Base-by-base conservation (phyloP, 2,888 invertebrate species). In the Sinohyriopsis cumingii region DNA sequence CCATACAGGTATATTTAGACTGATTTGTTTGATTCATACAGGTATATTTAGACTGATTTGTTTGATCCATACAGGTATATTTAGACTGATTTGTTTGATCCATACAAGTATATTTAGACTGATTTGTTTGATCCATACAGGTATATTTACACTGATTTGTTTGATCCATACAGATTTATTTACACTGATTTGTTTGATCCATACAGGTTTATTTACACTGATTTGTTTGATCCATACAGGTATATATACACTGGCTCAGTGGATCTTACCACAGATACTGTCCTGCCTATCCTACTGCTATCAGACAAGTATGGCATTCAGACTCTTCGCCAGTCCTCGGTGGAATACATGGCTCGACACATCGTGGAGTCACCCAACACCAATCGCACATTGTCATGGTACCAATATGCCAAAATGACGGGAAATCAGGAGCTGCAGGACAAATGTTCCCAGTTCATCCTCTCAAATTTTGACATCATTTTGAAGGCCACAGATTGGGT, bases 341-440 rank as follows among this genome's bases (percentile, higher is more conserved):
- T 85, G 9, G 75, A 80, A 20, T 86, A 84, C 75, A 87, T 87
- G 87, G 67, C 79, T 61, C 76, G 79, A 19, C 86, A 87, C 70
- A 84, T 87, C n/a, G 87, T 84, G 1, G 84, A 85, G 66, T 79
- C 82, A 9, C 85, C 86, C 1, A 84, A 86, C 76, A 83, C 84
- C 15, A 86, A 86, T 63, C 76, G 84, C 15, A 84, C 86, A 55
- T 73, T 87, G 9, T 84, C 86, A 12, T 87, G 87, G 87, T 86
- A 83, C 75, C 85, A 86, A 69, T 86, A 86, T 68, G 75, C 85
- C 20, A 85, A 85, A 71, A 82, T 85, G 80, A 85, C 84, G 0
- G 80, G 78, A 24, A 82, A 83, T 63, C 71, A 69, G 24, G 73
- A 80, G n/a, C 76, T 87, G n/a, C 72, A 80, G 19, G 82, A 85